Conservation (phyloP, 2,888 invertebrate species). For the Lagria hirta region DNA sequence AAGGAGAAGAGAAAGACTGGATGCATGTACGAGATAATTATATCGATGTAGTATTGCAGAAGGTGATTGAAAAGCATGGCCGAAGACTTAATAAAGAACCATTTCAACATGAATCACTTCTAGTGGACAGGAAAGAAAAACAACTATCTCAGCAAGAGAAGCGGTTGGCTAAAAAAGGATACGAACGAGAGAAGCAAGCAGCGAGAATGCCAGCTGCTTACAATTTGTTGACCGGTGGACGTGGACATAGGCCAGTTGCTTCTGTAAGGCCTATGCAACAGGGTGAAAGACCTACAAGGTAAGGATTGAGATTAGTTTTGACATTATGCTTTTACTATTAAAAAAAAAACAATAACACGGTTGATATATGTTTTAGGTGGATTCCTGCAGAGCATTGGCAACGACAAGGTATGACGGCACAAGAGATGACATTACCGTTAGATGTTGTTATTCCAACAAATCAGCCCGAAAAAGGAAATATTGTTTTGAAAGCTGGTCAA, state of each 20-base stretch:
- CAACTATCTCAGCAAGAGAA: constrained; percentile 93
- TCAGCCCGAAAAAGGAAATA: constrained; percentile 84
- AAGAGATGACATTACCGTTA: constrained; percentile 88
- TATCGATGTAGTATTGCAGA: constrained; percentile 80
- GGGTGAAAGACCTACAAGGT: constrained; percentile 46
- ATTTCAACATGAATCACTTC: constrained; percentile 92
- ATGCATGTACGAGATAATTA: constrained; percentile 71
- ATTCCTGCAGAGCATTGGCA: constrained; percentile 91
- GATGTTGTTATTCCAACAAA: constrained; percentile 93
- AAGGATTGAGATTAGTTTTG: too few relatives aligned
- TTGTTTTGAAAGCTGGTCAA: constrained; percentile 90
- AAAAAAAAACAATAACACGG: too few relatives aligned
- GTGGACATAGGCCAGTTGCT: constrained; percentile 56
- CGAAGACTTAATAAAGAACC: constrained; percentile 76
- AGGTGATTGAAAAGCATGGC: constrained; percentile 65
- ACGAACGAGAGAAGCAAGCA: constrained; percentile 92
- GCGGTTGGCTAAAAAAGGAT: constrained; percentile 86
- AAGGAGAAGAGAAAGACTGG: constrained; percentile 76
- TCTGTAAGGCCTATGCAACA: constrained; percentile 80
- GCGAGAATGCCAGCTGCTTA: constrained; percentile 48
- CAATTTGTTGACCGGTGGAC: constrained; percentile 37
- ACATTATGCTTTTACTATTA: too few relatives aligned
- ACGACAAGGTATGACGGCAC: constrained; percentile 91
- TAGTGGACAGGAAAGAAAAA: constrained; percentile 93
- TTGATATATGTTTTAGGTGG: too few relatives aligned